These are phyloP conservation scores for Cephalopholis sonnerati DNA, from an alignment of 2,113 vertebrate species.

Conservation along the genomic window DNA sequence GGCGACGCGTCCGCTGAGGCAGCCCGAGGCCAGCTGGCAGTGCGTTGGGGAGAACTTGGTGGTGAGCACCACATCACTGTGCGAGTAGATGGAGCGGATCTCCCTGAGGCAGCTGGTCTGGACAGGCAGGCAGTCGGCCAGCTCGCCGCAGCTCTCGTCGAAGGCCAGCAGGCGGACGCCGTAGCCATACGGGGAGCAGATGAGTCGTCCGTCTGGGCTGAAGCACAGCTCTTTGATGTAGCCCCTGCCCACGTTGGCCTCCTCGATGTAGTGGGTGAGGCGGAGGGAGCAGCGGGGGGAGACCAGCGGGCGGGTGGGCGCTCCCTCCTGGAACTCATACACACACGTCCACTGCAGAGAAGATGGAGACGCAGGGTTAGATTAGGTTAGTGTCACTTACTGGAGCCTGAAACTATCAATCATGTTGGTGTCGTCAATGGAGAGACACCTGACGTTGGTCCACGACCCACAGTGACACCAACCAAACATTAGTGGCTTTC, in stretches of 20 bases:
- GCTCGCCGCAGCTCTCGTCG: slow-evolving; percentile 92
- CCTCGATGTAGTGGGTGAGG: slow-evolving; percentile 97
- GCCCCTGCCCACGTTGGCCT: slow-evolving; percentile 96
- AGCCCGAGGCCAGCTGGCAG: slow-evolving; percentile 99
- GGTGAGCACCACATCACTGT: slow-evolving; percentile 98
- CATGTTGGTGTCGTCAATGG: neutral
- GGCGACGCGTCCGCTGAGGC: slow-evolving; percentile 97
- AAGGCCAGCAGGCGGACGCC: slow-evolving; percentile 97
- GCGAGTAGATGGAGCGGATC: slow-evolving; percentile 96
- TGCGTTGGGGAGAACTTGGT: slow-evolving; percentile 99
- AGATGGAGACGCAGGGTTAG: slow-evolving; percentile 20
- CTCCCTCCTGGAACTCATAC: slow-evolving; percentile 96
- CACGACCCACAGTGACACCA: neutral
- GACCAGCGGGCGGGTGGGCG: slow-evolving; percentile 86
- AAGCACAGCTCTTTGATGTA: slow-evolving; percentile 99
- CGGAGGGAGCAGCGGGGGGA: slow-evolving; percentile 95
- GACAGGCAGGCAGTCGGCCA: slow-evolving; percentile 94
- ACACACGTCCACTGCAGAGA: slow-evolving; percentile 95
- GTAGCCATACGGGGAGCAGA: slow-evolving; percentile 97
- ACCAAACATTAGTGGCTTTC: neutral
- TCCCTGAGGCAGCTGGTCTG: slow-evolving; percentile 92
- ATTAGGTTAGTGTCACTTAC: neutral
- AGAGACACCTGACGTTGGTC: neutral
- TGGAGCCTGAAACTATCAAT: neutral
- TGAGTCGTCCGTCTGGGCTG: slow-evolving; percentile 97